Conservation (phyloP, 1,140 invertebrate genomes). For the Euglossa dilemma region DNA sequence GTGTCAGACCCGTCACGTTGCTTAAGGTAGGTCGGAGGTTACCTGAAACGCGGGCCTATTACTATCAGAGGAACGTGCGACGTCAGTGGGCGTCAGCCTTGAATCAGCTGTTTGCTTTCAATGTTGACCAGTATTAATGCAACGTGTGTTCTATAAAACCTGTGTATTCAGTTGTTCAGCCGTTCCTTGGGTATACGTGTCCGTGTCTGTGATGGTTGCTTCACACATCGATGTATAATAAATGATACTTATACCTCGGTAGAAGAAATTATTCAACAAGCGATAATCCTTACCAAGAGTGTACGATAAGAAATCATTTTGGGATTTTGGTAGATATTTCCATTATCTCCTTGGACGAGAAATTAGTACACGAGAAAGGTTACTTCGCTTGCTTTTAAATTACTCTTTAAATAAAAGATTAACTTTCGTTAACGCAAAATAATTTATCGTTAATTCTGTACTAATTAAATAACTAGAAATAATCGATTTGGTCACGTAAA, state of each 20-base stretch:
- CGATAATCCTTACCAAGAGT: not conserved
- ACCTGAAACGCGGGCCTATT: conserved; percentile 24
- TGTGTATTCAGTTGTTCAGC: conserved; percentile 48
- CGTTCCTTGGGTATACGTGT: conserved; percentile 6
- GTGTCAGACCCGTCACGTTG: not conserved
- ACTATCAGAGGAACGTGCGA: conserved; percentile 27
- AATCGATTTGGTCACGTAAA: no score
- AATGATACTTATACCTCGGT: not conserved
- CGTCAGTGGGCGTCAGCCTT: conserved; percentile 63
- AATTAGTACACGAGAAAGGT: no score
- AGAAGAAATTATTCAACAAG: not conserved
- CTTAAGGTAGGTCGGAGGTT: conserved; percentile 54
- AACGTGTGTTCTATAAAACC: conserved; percentile 43
- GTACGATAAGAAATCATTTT: not conserved
- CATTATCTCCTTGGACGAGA: no score
- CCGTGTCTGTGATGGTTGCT: not conserved
- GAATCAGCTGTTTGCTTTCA: conserved; percentile 75
- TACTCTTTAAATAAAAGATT: no score
- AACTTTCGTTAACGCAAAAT: no score
- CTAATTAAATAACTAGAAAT: no score
- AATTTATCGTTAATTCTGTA: no score
- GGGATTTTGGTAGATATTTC: no score
- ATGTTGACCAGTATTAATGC: conserved; percentile 72
- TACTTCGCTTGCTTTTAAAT: no score
- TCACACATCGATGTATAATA: not conserved